Evolutionary conservation across 2,113 vertebrate species (phyloP), one percentile per base, ranked within the genome.

Genomic region (Scalopus aquaticus): DNA sequence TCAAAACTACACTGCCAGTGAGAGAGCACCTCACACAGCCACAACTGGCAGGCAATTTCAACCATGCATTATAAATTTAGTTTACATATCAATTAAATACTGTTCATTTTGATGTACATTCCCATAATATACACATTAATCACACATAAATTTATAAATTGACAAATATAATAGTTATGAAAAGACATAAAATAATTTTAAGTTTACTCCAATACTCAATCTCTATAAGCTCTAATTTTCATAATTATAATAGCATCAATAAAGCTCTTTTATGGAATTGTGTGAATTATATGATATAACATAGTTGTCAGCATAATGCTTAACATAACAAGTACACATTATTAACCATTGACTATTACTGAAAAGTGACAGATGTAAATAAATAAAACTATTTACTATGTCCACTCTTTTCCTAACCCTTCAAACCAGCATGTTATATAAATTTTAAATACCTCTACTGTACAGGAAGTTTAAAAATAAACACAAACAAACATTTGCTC

Each of bases 71-170:
- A 70, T 39, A 86, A 92, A 60, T 8, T 85, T 80, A 60, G 17
- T 89, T 60, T 20, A 81, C 39, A 26, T 58, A n/a, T 30, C 24
- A 89, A 10, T 51, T 44, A 84, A 74, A 49, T 79, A 64, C 3
- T 65, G 5, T 54, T 89, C 37, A 93, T 95, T 74, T 81, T 26
- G 70, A 62, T 93, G 91, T 86, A 54, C 67, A 35, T 67, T 49
- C 3, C 56, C 30, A 49, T 90, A 70, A 72, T 26, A 70, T 77
- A 20, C 4, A 85, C 91, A 76, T 81, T 64, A 84, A 91, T 58
- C 64, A 86, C n/a, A 94, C 37, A 94, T 54, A 70, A 62, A 95
- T 76, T 72, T 84, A 76, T 81, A 94, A 90, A 83, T 69, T 90
- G 9, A 78, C 16, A 86, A 51, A 60, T 37, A 64, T 60, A n/a